Conservation (phyloP, 2,888 invertebrate genomes). For the Desoria tigrina region DNA sequence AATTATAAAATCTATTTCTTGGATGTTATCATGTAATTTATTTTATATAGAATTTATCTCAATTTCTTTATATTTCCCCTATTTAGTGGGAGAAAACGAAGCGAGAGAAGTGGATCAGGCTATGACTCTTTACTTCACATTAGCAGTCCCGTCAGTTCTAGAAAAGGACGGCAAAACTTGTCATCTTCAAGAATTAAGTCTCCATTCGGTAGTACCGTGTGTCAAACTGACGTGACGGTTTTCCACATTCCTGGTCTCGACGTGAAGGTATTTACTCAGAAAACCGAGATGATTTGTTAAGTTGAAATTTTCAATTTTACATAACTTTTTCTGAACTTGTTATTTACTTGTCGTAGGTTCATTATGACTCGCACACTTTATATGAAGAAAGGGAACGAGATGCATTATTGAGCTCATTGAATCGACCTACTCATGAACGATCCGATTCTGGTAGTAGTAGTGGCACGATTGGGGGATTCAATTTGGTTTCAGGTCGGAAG, state of each 20-base stretch:
- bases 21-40: not conserved
- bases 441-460: slow-evolving; percentile 50
- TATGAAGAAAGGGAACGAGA: slow-evolving; percentile 62
- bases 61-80: not conserved
- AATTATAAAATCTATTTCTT: no score
- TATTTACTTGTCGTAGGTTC: slow-evolving; percentile 68
- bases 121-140: slow-evolving; percentile 49
- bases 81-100: slow-evolving; percentile 43
- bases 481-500: slow-evolving; percentile 27
- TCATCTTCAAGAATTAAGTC: slow-evolving; percentile 44
- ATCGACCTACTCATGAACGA: slow-evolving; percentile 41
- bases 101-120: slow-evolving; percentile 51
- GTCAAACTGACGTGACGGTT: slow-evolving; percentile 71
- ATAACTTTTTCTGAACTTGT: no score
- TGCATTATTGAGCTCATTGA: slow-evolving; percentile 41
- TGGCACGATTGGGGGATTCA: slow-evolving; percentile 30
- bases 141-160: slow-evolving; percentile 46
- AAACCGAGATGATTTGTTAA: slow-evolving; percentile 1
- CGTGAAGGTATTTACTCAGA: slow-evolving; percentile 72
- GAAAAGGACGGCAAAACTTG: slow-evolving; percentile 41
- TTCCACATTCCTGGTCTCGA: slow-evolving; percentile 90
- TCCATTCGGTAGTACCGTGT: slow-evolving; percentile 44
- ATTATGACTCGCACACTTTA: slow-evolving; percentile 77
- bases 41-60: not conserved
- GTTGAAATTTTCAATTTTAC: slow-evolving; percentile 17